phyloP scores from a whole-genome alignment of 2,888 invertebrate genomes.

The Cryptus viduatorius region DNA sequence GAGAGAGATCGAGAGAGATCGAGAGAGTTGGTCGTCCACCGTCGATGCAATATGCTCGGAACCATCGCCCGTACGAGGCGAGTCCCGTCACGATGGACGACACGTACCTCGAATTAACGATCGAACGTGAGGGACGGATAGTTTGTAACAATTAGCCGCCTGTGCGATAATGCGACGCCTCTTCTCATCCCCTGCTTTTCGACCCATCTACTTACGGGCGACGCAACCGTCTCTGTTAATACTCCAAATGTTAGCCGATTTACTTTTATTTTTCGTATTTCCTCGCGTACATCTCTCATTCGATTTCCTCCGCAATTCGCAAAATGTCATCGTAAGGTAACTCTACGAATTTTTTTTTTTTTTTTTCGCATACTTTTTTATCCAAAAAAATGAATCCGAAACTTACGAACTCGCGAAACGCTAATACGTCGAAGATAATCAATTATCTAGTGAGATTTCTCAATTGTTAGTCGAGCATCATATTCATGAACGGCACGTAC shows the following conservation, averaged over 20 bases:
- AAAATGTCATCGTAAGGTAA: not conserved
- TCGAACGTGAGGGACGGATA: conserved; percentile 71
- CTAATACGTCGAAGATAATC: not conserved
- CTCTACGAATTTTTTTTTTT: not conserved
- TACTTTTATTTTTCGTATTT: not conserved
- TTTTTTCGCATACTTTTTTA: not conserved
- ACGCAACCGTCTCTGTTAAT: not conserved
- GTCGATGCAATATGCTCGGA: conserved; percentile 49
- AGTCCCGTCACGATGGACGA: conserved; percentile 49
- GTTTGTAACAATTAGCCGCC: conserved; percentile 77
- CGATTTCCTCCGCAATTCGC: not conserved
- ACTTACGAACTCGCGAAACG: not conserved
- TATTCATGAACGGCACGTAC: not conserved
- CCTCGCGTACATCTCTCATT: not conserved
- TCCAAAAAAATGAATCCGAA: not conserved
- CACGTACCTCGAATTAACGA: conserved; percentile 69
- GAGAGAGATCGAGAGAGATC: conserved; percentile 36
- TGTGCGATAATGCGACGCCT: conserved; percentile 70
- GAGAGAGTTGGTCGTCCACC: conserved; percentile 21
- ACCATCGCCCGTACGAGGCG: conserved; percentile 36
- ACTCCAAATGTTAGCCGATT: not conserved
- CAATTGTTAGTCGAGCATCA: conserved; percentile 5
- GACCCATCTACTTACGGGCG: not conserved
- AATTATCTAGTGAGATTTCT: not conserved
- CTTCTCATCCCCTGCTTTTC: conserved; percentile 36